Conservation (phyloP, 2,113 vertebrate species). For the Thomomys bottae region DNA sequence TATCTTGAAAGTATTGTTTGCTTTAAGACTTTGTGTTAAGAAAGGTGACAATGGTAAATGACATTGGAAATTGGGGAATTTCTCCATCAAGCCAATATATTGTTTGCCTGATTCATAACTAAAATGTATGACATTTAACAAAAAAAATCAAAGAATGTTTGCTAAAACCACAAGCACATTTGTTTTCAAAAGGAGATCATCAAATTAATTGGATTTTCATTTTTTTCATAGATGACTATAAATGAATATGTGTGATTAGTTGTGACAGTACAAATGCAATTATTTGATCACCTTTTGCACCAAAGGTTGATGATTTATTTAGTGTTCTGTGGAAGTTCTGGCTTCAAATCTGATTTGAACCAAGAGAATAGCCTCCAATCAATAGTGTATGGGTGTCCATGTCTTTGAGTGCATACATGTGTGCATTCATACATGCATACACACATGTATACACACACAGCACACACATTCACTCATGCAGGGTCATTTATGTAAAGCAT, state of each 20-base stretch:
- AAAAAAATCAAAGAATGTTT: background rate
- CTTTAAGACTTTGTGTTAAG: conserved; percentile 34
- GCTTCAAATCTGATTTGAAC: background rate
- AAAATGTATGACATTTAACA: conserved; percentile 17
- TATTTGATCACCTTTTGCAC: background rate
- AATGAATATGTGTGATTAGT: background rate
- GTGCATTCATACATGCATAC: too few species aligned
- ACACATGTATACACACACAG: too few species aligned
- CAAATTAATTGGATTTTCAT: conserved; percentile 12
- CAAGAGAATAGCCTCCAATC: background rate
- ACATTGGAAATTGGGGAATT: conserved; percentile 19
- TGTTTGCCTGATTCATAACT: background rate
- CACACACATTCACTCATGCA: too few species aligned
- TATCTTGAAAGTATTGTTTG: background rate
- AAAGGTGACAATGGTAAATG: background rate
- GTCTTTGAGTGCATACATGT: accelerated
- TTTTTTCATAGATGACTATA: background rate
- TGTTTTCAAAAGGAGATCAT: conserved; percentile 35
- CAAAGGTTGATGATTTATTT: background rate
- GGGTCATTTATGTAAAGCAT: too few species aligned
- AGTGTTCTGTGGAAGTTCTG: background rate
- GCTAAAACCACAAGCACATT: background rate
- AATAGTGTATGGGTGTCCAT: background rate
- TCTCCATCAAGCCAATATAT: conserved; percentile 13
- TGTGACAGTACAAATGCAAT: background rate